Conservation (phyloP, 1,140 invertebrate genomes). For the Babylonia areolata region DNA sequence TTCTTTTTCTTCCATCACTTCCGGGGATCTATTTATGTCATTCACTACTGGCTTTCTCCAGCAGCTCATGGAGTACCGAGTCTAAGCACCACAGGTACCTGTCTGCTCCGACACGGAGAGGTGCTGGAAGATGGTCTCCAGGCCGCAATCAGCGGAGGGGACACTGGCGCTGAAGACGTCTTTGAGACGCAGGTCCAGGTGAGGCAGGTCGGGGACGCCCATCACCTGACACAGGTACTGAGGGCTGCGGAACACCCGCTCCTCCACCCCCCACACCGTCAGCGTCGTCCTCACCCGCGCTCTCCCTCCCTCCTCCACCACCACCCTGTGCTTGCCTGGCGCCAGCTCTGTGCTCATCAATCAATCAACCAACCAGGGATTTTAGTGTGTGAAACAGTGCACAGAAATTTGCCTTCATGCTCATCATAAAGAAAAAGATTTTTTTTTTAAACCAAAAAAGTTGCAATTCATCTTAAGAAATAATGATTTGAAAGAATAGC, state of each 20-base stretch:
- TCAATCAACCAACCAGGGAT: too few relatives aligned
- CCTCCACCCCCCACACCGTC: background rate
- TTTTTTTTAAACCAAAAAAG: too few relatives aligned
- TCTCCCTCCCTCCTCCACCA: constrained; percentile 16
- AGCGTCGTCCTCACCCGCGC: background rate
- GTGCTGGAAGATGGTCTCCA: constrained; percentile 30
- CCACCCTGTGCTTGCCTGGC: constrained; percentile 2
- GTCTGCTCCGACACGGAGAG: background rate
- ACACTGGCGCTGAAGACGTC: constrained; percentile 44
- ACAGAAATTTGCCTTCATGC: too few relatives aligned
- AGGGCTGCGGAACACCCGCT: constrained; percentile 33
- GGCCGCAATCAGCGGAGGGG: constrained; percentile 24
- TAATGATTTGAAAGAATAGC: too few relatives aligned
- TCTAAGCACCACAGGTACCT: background rate
- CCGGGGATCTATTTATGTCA: too few relatives aligned
- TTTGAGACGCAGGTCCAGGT: constrained; percentile 43
- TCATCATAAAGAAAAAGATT: too few relatives aligned
- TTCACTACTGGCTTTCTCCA: too few relatives aligned
- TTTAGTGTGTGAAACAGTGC: too few relatives aligned
- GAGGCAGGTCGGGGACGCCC: constrained; percentile 30
- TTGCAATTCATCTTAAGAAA: too few relatives aligned
- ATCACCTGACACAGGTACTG: constrained; percentile 48
- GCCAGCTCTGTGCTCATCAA: constrained; percentile 1
- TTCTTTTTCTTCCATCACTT: too few relatives aligned
- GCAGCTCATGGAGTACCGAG: too few relatives aligned